Percentiles rank a stretch among this genome's conserved stretches.
Conservation (phyloP, 2,888 invertebrate genomes). For the Parascotia fuliginaria region DNA sequence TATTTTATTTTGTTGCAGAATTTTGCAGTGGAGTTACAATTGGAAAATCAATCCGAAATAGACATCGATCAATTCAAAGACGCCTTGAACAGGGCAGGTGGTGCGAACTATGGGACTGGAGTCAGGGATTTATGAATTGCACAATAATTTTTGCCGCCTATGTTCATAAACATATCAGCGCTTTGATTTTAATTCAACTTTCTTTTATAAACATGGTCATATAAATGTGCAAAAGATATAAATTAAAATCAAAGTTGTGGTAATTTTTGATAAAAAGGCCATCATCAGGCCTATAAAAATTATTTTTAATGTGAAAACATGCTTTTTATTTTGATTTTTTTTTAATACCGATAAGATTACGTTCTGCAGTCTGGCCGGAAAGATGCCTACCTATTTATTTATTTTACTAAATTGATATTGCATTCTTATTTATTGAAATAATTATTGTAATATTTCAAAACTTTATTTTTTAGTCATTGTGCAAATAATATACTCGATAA, state of each 20-base stretch:
- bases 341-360: constrained; percentile 36
- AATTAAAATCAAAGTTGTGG: constrained; percentile 44
- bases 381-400: constrained; percentile 49
- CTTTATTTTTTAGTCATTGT: constrained; percentile 55
- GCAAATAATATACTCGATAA: constrained; percentile 57
- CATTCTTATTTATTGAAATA: constrained; percentile 47
- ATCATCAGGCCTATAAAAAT: constrained; percentile 46
- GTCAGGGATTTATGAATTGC: constrained; percentile 87
- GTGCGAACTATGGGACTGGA: constrained; percentile 93
- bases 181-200: constrained; percentile 43
- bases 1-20: constrained; percentile 90
- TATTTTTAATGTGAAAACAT: constrained; percentile 38
- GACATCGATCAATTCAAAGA: constrained; percentile 89
- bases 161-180: constrained; percentile 50
- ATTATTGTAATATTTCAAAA: constrained; percentile 30
- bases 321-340: constrained; percentile 29
- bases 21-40: constrained; percentile 91
- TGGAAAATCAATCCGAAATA: constrained; percentile 89
- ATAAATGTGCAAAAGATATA: constrained; percentile 2
- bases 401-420: constrained; percentile 54
- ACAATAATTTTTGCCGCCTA: constrained; percentile 46
- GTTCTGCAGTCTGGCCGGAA: constrained; percentile 33
- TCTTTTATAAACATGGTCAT: constrained; percentile 12
- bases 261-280: constrained; percentile 40
- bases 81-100: constrained; percentile 90